These are phyloP conservation scores for Galaxea fascicularis DNA, from an alignment of 92 coral and sea anemone genomes.

Conservation along the genomic window DNA sequence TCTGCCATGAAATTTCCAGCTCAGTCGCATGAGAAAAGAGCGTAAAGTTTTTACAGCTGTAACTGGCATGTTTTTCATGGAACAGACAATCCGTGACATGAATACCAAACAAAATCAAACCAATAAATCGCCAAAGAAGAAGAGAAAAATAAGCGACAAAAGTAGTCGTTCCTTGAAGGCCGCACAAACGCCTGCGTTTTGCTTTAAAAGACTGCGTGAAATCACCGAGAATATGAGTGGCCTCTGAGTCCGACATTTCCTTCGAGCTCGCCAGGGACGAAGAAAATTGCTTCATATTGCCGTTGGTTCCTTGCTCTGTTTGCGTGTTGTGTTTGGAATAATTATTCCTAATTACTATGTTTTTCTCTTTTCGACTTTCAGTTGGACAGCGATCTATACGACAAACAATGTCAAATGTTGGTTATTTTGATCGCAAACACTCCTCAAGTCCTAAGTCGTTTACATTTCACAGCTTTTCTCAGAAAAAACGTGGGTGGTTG, in stretches of 20 bases:
- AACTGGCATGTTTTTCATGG: conserved; percentile 30
- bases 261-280: not conserved
- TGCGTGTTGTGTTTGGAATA: no score
- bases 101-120: conserved; percentile 12
- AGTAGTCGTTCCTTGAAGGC: not conserved
- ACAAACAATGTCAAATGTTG: no score
- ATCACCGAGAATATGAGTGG: not conserved
- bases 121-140: conserved; percentile 28
- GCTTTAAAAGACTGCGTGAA: not conserved
- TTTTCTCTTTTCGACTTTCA: no score
- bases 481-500: no score
- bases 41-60: conserved; percentile 31
- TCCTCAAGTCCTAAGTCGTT: no score
- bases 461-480: no score
- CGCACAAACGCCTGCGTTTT: not conserved
- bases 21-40: conserved; percentile 23
- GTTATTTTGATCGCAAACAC: no score
- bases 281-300: no score
- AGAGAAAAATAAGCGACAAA: not conserved
- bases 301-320: no score
- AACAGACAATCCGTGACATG: conserved; percentile 30
- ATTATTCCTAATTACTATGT: no score
- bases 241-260: not conserved
- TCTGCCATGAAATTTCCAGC: conserved; percentile 23
- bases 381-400: no score